phyloP scores from a whole-genome alignment of 2,888 invertebrate species.

The Aplocera efformata region DNA sequence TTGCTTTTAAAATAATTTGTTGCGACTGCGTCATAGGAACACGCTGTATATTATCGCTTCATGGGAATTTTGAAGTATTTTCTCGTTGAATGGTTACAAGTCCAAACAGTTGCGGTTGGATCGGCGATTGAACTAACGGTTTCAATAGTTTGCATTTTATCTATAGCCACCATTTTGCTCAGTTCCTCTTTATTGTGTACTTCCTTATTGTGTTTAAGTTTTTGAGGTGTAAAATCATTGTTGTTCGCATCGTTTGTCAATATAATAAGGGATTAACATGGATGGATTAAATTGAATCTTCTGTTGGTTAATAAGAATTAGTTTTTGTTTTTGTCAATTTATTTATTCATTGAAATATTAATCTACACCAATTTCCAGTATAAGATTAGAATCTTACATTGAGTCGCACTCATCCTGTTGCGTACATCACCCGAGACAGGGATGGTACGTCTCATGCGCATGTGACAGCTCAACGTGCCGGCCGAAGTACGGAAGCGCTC shows the following conservation, averaged over 20 bases:
- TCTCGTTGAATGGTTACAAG: constrained; percentile 52
- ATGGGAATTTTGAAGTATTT: constrained; percentile 68
- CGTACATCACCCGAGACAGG: too few relatives aligned
- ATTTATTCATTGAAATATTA: too few relatives aligned
- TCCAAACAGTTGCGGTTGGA: constrained; percentile 18
- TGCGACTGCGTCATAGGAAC: constrained; percentile 17
- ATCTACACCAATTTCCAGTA: too few relatives aligned
- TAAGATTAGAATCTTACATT: too few relatives aligned
- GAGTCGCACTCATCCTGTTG: too few relatives aligned
- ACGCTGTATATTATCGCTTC: constrained; percentile 28
- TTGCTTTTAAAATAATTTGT: too few relatives aligned
- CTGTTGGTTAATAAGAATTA: not conserved
- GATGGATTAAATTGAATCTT: constrained; percentile 8
- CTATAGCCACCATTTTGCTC: constrained; percentile 4
- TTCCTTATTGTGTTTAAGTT: constrained; percentile 26
- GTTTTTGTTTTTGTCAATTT: not conserved
- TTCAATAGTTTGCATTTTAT: constrained; percentile 8
- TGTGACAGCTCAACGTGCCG: too few relatives aligned
- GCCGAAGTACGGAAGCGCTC: too few relatives aligned
- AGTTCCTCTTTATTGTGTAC: constrained; percentile 5
- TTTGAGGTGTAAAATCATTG: constrained; percentile 28
- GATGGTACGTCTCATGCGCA: too few relatives aligned
- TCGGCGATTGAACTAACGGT: constrained; percentile 18
- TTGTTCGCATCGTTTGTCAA: constrained; percentile 24
- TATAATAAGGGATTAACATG: constrained; percentile 12